These are phyloP conservation scores for Synodontis membranacea DNA, from an alignment of 2,113 vertebrate genomes.

Conservation along the genomic window DNA sequence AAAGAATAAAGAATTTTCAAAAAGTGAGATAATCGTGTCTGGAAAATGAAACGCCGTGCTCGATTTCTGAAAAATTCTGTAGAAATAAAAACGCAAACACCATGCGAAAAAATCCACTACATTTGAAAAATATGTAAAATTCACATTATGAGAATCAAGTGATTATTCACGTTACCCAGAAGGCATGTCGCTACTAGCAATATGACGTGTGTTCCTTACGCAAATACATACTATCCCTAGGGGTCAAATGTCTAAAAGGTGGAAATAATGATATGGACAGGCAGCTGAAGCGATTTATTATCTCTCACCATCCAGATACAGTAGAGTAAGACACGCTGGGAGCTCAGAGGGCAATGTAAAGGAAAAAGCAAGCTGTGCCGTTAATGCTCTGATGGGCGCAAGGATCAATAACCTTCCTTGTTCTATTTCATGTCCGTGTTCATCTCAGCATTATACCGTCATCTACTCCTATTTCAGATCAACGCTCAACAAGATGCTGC, in stretches of 20 bases:
- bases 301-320: background rate
- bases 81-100: background rate
- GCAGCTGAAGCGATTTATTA: constrained; percentile 12
- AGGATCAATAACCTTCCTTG: constrained; percentile 14
- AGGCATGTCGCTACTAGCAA: background rate
- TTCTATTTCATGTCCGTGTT: background rate
- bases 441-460: background rate
- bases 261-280: background rate
- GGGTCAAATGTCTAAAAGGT: background rate
- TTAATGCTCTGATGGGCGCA: background rate
- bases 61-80: background rate
- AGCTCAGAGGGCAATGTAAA: background rate
- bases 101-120: background rate
- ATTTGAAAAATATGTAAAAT: background rate
- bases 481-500: background rate
- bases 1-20: background rate
- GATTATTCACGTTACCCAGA: background rate
- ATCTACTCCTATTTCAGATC: background rate
- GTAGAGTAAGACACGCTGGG: background rate
- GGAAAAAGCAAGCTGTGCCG: background rate
- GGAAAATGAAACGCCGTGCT: background rate
- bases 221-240: background rate
- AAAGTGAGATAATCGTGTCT: background rate
- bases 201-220: background rate
- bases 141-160: background rate